These are phyloP conservation scores for Tortricodes alternella DNA, from an alignment of 2,888 invertebrate genomes.

Conservation along the genomic window DNA sequence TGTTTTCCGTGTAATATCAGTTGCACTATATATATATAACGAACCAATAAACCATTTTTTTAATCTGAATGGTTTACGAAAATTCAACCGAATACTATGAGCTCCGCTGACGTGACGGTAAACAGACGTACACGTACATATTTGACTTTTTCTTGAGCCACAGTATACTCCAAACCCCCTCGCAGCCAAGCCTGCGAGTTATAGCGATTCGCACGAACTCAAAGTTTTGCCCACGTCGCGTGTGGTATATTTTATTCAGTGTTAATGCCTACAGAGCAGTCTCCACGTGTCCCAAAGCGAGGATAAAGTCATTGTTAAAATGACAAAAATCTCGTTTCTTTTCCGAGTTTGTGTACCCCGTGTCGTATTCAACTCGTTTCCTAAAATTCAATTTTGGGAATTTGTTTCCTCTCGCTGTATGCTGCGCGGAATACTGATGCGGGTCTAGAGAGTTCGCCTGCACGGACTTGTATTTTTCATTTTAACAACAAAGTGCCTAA, in stretches of 20 bases:
- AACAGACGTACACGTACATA: not conserved
- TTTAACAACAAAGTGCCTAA: slow-evolving; percentile 46
- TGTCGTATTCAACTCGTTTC: slow-evolving; percentile 82
- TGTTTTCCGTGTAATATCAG: no score
- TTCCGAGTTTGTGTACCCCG: slow-evolving; percentile 73
- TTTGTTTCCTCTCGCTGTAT: slow-evolving; percentile 79
- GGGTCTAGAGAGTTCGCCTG: slow-evolving; percentile 51
- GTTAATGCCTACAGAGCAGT: slow-evolving; percentile 30
- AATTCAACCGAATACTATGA: no score
- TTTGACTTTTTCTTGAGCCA: not conserved
- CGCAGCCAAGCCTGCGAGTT: slow-evolving; percentile 9
- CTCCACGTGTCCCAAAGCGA: slow-evolving; percentile 36
- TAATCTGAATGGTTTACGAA: no score
- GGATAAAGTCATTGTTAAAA: slow-evolving; percentile 70
- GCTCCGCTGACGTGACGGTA: no score
- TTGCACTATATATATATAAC: no score
- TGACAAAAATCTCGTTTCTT: slow-evolving; percentile 77
- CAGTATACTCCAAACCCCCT: not conserved
- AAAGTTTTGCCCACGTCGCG: slow-evolving; percentile 25
- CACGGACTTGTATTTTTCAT: slow-evolving; percentile 57
- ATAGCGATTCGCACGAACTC: slow-evolving; percentile 12
- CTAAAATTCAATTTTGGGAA: slow-evolving; percentile 83
- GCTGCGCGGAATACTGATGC: slow-evolving; percentile 77
- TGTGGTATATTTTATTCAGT: slow-evolving; percentile 31
- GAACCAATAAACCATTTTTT: no score